Base-by-base conservation (phyloP, 2,888 invertebrate genomes). In the Ophraella communa region DNA sequence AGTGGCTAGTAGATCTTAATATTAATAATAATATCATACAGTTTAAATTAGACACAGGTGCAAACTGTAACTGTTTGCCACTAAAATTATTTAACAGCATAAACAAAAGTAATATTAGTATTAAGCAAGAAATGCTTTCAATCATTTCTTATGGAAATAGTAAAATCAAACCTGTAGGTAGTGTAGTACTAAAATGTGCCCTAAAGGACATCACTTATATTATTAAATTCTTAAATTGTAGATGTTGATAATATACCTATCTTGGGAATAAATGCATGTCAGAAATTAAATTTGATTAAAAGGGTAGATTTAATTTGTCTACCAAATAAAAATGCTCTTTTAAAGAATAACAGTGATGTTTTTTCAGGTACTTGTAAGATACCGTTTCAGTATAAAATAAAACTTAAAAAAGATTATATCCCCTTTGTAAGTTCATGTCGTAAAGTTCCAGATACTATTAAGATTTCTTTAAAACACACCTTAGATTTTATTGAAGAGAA, bases 81-180 rank as follows among this genome's bases (percentile, higher is more conserved):
- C 1, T 65, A 0, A 62, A 54, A 18, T n/a, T 61, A 7, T 56
- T 62, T 55, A 58, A 54, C 7, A n/a, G 42, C 10, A 42, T 62
- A 30, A 44, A 53, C 17, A 42, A 53, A 18, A 53, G 2, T 18
- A 54, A 14, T n/a, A 52, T 55, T 42, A 45, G 30, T 17, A 23
- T 10, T 42, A 14, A 27, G 4, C 4, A 10, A 10, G 27, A 51
- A 10, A 52, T 44, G 11, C 10, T 62, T 10, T 23, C 65, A n/a
- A 65, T n/a, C n/a, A n/a, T n/a, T n/a, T n/a, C 62, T 1, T 64
- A 66, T 62, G 62, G 62, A 52, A 63, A 67, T 52, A 62, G 65
- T 65, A 63, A 65, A 27, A 42, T 66, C 23, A 54, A 64, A 49
- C 47, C 58, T 10, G n/a, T 8, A 44, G 67, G 61, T 24, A 23